Conservation (phyloP, 1,140 invertebrate species). For the Ylistrum balloti region DNA sequence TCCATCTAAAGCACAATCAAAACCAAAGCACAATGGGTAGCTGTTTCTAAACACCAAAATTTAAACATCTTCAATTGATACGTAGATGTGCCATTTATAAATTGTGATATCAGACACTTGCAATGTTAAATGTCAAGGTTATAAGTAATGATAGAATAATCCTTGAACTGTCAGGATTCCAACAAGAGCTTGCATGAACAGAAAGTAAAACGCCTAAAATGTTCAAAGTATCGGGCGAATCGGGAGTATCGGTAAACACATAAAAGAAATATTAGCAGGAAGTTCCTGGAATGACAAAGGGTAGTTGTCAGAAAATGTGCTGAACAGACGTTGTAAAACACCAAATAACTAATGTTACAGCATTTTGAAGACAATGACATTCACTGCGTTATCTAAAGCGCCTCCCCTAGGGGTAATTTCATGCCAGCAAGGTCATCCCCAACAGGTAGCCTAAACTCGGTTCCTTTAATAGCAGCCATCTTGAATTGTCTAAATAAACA, state of each 20-base stretch:
- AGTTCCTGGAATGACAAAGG: not conserved
- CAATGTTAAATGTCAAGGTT: slow-evolving; percentile 10
- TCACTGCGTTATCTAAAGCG: not conserved
- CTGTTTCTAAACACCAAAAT: not conserved
- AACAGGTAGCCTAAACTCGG: not conserved
- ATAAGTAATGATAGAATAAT: not conserved
- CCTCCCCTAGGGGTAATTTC: not conserved
- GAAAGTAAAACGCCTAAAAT: not conserved
- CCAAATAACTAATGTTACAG: slow-evolving; percentile 5
- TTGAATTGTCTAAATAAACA: not conserved
- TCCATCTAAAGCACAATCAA: no score
- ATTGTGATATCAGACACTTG: not conserved
- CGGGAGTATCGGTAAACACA: not conserved
- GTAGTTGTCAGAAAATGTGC: slow-evolving; percentile 32
- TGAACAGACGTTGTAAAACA: slow-evolving; percentile 28
- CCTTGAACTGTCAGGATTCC: not conserved
- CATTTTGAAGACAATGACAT: not conserved
- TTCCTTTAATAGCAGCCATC: not conserved
- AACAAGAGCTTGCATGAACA: not conserved
- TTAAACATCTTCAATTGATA: not conserved
- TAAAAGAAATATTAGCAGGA: not conserved
- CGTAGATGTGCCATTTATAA: no score
- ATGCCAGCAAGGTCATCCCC: not conserved
- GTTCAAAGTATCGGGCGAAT: not conserved
- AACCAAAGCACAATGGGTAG: no score